Percentiles rank a stretch among this genome's conserved stretches.
Conservation (phyloP, 2,113 vertebrate species). For the Suricata suricatta region DNA sequence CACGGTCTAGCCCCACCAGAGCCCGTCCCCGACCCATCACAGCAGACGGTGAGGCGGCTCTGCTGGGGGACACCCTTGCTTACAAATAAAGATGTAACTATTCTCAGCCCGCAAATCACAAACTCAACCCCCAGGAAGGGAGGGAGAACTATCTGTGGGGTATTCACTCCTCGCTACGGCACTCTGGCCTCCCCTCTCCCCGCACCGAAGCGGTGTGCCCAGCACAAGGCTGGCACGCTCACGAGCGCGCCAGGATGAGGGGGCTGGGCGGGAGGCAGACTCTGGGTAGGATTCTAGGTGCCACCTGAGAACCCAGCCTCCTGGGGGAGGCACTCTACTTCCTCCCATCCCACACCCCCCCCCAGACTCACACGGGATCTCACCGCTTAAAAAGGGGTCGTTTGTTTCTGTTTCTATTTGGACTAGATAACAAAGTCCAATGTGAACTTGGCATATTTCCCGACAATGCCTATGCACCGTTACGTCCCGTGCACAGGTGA, state of each 20-base stretch:
- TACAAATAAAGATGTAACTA: neutral
- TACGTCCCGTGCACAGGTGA: neutral
- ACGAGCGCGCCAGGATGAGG: fast-evolving
- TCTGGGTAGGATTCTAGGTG: no score
- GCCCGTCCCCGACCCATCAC: neutral
- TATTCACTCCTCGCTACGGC: fast-evolving
- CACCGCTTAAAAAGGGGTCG: neutral
- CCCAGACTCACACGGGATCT: neutral
- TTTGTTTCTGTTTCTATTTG: neutral
- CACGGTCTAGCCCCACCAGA: neutral
- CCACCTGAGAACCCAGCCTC: neutral
- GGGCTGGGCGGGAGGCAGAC: fast-evolving
- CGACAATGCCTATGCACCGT: neutral
- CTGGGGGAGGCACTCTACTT: neutral
- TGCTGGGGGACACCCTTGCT: neutral
- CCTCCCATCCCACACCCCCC: neutral
- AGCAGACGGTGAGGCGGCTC: neutral
- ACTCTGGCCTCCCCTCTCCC: neutral
- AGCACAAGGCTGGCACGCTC: fast-evolving
- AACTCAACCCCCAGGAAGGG: neutral
- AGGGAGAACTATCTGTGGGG: neutral
- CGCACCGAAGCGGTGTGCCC: neutral
- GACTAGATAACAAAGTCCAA: neutral
- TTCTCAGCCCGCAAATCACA: neutral
- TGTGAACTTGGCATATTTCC: neutral